phyloP scores from a whole-genome alignment of 2,888 invertebrate genomes.

The Dendrolimus pini region DNA sequence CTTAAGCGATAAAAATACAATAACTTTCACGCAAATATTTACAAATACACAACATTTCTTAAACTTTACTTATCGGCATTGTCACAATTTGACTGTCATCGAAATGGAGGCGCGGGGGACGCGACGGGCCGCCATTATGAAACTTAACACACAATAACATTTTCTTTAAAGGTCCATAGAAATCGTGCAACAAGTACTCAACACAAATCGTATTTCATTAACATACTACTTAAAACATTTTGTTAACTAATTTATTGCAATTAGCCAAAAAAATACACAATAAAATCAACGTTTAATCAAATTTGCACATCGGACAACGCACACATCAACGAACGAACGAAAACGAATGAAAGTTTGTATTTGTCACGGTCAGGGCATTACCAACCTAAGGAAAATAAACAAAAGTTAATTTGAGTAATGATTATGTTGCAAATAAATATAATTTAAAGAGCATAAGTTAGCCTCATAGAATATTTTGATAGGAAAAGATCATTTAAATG shows the following conservation, averaged over 20 bases:
- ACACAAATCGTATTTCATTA: not conserved
- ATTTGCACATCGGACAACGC: constrained; percentile 21
- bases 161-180: constrained; percentile 25
- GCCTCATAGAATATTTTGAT: too few species aligned
- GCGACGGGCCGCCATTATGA: constrained; percentile 81
- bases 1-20: constrained; percentile 27
- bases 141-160: constrained; percentile 75
- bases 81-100: constrained; percentile 79
- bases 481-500: too few species aligned
- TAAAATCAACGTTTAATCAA: not conserved
- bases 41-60: constrained; percentile 60
- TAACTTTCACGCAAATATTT: constrained; percentile 45
- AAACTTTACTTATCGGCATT: constrained; percentile 68
- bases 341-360: constrained; percentile 25
- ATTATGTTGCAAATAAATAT: too few species aligned
- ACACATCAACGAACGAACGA: constrained; percentile 52
- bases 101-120: constrained; percentile 81
- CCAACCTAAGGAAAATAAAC: constrained; percentile 29
- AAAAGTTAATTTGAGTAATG: not conserved
- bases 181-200: not conserved
- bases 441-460: too few species aligned
- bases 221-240: not conserved
- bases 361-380: constrained; percentile 45
- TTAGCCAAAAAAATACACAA: too few species aligned
- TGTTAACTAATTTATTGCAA: not conserved